Conservation (phyloP, 2,113 vertebrate species). For the Coryphaenoides rupestris region DNA sequence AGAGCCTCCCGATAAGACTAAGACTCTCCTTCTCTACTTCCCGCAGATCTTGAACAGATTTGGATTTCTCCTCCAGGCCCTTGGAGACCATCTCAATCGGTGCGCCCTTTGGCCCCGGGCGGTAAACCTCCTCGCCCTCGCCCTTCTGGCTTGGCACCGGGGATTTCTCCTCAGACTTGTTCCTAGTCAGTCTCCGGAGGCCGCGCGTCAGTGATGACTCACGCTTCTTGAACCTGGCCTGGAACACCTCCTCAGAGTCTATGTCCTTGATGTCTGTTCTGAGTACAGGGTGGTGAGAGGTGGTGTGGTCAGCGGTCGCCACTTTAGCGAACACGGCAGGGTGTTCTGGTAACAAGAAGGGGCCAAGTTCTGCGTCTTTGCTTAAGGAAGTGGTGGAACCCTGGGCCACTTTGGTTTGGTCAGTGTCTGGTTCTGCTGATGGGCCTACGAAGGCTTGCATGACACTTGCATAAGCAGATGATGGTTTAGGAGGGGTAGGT, state of each 20-base stretch:
- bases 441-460: conserved; percentile 68
- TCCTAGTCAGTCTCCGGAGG: conserved; percentile 81
- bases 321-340: conserved; percentile 72
- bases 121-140: conserved; percentile 84
- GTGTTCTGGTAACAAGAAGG: conserved; percentile 48
- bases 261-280: conserved; percentile 83
- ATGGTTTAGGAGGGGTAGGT: conserved; percentile 17
- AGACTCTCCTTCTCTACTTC: conserved; percentile 75
- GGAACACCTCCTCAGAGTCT: conserved; percentile 89
- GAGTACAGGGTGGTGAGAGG: conserved; percentile 45
- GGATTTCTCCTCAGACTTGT: conserved; percentile 86
- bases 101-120: conserved; percentile 80
- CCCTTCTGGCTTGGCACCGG: conserved; percentile 51
- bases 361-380: conserved; percentile 3
- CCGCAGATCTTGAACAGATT: conserved; percentile 86
- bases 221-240: conserved; percentile 90
- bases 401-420: not conserved
- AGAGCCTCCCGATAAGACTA: conserved; percentile 83
- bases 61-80: conserved; percentile 76
- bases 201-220: conserved; percentile 85
- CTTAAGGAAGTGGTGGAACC: not conserved
- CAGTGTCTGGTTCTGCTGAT: conserved; percentile 14
- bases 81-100: conserved; percentile 80
- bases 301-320: conserved; percentile 32
- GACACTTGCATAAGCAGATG: conserved; percentile 70